Evolutionary conservation across 2,113 vertebrate genomes (phyloP).

Genomic region (Oenanthe oenanthe): DNA sequence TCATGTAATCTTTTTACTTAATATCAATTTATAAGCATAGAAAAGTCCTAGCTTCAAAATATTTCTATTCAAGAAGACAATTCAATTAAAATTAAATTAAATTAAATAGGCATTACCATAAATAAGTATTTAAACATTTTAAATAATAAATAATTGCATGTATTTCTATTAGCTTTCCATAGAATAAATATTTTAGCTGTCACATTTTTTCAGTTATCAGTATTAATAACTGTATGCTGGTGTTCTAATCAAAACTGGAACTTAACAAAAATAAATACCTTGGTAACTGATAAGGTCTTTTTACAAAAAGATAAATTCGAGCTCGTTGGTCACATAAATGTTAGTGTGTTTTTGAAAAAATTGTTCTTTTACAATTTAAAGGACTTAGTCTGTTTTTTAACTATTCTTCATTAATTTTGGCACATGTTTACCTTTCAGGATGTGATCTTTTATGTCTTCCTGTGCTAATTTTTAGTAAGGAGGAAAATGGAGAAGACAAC

Average conservation of each 20-base stretch:
- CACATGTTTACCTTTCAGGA: not conserved
- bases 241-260: not conserved
- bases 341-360: not conserved
- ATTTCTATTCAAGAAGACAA: not conserved
- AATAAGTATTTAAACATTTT: not conserved
- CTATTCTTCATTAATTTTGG: not conserved
- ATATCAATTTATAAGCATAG: not conserved
- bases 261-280: not conserved
- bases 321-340: not conserved
- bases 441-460: not conserved
- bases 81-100: not conserved
- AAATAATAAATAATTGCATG: not conserved
- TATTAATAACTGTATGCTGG: not conserved
- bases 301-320: not conserved
- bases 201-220: not conserved
- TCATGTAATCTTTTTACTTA: not conserved
- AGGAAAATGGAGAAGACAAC: not conserved
- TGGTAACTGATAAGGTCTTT: not conserved
- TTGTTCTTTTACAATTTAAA: not conserved
- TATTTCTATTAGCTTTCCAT: not conserved
- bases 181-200: not conserved
- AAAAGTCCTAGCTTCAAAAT: not conserved
- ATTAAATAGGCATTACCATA: not conserved
- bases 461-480: not conserved
- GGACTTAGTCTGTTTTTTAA: not conserved